Conservation (phyloP, 2,888 invertebrate genomes). For the Polydesmus complanatus region DNA sequence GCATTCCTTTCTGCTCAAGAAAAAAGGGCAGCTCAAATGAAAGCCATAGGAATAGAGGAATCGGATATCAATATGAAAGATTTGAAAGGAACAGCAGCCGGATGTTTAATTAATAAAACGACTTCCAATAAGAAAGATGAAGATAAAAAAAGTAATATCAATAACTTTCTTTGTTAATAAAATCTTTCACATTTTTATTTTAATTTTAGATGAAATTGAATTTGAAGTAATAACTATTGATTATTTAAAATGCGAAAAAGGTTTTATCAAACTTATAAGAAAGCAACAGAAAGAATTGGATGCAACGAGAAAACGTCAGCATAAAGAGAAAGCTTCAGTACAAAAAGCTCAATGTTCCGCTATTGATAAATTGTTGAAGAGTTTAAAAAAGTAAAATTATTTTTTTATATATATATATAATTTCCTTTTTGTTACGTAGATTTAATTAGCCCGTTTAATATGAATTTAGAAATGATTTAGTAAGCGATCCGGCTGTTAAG, state of each 20-base stretch:
- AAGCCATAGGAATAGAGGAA: conserved; percentile 87
- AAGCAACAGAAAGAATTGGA: conserved; percentile 95
- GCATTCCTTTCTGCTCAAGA: conserved; percentile 78
- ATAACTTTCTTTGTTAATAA: neutral
- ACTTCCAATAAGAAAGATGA: conserved; percentile 28
- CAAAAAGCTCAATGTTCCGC: conserved; percentile 84
- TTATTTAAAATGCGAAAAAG: conserved; percentile 63
- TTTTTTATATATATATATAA: conserved; percentile 17
- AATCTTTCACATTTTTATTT: neutral
- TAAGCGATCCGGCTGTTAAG: conserved; percentile 30
- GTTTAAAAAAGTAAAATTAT: conserved; percentile 60
- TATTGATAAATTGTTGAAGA: conserved; percentile 85
- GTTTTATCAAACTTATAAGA: conserved; percentile 77
- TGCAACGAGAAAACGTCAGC: conserved; percentile 74
- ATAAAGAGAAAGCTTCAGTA: conserved; percentile 76
- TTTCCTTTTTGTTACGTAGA: neutral
- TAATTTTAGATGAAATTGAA: conserved; percentile 42
- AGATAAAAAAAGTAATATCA: conserved; percentile 36
- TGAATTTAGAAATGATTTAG: conserved; percentile 21
- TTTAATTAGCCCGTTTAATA: neutral
- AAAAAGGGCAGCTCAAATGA: conserved; percentile 80
- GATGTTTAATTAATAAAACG: conserved; percentile 39
- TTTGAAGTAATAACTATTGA: conserved; percentile 86
- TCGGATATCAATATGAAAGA: conserved; percentile 39
- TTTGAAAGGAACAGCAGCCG: conserved; percentile 40